Evolutionary conservation across 2,797 vertebrate species (phyloP).

Genomic region (Lutra lutra): DNA sequence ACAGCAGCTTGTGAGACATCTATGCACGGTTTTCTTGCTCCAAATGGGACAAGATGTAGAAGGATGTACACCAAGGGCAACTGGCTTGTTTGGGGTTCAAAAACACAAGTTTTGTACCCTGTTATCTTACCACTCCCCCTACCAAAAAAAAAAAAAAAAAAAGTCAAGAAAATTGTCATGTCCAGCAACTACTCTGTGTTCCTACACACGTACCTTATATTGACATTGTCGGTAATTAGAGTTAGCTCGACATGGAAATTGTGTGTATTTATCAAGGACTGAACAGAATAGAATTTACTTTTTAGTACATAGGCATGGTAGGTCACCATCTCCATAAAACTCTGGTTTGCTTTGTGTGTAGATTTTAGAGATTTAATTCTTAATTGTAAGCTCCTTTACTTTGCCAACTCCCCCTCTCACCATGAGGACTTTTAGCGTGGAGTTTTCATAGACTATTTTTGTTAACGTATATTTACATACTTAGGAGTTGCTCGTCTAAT

Average conservation of each 20-base stretch:
- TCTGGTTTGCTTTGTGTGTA: slow-evolving; percentile 40
- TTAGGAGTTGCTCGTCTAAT: slow-evolving; percentile 70
- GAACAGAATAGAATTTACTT: slow-evolving; percentile 69
- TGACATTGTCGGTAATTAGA: slow-evolving; percentile 68
- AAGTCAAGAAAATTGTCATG: slow-evolving; percentile 48
- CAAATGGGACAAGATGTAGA: neutral
- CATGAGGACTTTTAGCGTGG: neutral
- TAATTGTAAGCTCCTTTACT: slow-evolving; percentile 73
- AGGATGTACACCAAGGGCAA: neutral
- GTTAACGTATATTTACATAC: slow-evolving; percentile 54
- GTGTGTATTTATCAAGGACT: slow-evolving; percentile 67
- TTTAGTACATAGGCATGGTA: slow-evolving; percentile 63
- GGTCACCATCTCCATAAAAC: slow-evolving; percentile 70
- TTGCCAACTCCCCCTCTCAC: slow-evolving; percentile 22
- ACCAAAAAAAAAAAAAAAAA: neutral
- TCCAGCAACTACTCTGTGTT: slow-evolving; percentile 53
- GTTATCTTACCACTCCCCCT: neutral
- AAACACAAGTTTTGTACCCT: slow-evolving; percentile 7
- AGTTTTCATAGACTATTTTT: slow-evolving; percentile 62
- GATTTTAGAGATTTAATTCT: slow-evolving; percentile 71
- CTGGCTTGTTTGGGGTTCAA: neutral
- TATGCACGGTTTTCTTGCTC: neutral
- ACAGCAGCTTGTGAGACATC: neutral
- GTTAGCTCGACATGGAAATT: slow-evolving; percentile 68
- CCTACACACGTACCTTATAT: slow-evolving; percentile 12